phyloP scores from a whole-genome alignment of 1,140 invertebrate genomes.

The Drosophila equinoxialis region DNA sequence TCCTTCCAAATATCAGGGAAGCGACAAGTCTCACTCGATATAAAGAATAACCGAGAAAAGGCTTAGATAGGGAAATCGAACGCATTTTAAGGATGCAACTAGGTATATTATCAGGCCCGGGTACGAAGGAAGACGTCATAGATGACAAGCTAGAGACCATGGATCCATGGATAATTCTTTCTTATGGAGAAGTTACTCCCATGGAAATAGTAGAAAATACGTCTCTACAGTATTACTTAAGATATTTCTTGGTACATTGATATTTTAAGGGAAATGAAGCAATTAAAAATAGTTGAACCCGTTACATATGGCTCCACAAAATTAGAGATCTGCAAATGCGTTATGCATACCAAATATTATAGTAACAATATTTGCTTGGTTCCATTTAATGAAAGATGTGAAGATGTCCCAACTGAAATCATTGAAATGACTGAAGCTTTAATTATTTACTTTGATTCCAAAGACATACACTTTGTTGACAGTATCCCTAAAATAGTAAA shows the following conservation, averaged over 20 bases:
- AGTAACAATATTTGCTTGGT: constrained; percentile 42
- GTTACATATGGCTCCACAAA: constrained; percentile 6
- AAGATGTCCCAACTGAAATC: constrained; percentile 38
- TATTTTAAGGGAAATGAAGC: constrained; percentile 41
- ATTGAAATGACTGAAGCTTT: constrained; percentile 37
- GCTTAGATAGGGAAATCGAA: too few species aligned
- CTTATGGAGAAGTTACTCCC: constrained; percentile 33
- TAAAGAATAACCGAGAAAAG: too few species aligned
- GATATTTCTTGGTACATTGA: neutral
- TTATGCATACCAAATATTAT: constrained; percentile 53
- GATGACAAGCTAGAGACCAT: too few species aligned
- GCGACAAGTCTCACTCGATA: too few species aligned
- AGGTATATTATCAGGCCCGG: too few species aligned
- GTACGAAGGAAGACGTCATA: too few species aligned
- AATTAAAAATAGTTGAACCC: constrained; percentile 24
- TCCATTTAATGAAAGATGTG: constrained; percentile 40
- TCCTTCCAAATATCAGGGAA: too few species aligned
- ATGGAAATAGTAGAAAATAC: constrained; percentile 41
- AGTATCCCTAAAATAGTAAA: constrained; percentile 28
- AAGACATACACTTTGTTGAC: constrained; percentile 33
- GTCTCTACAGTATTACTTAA: neutral
- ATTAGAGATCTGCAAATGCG: constrained; percentile 39
- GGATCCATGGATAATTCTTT: too few species aligned
- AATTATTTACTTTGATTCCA: constrained; percentile 47
- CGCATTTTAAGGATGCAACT: too few species aligned